Base-by-base conservation (phyloP, 2,113 vertebrate species). In the Todiramphus saurophagus region DNA sequence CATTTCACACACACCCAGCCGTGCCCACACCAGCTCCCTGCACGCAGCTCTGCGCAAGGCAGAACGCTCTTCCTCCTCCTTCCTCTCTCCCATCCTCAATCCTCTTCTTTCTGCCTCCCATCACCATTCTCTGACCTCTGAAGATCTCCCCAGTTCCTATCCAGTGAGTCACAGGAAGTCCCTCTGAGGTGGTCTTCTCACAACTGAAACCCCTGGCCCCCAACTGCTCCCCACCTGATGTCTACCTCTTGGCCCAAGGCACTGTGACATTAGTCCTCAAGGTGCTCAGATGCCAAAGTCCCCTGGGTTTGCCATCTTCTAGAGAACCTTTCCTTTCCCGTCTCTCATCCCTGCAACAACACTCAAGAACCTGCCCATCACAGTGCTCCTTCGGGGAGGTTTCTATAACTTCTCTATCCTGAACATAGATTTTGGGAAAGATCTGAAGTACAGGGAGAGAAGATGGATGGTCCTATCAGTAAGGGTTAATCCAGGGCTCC, bases 401-500 rank as follows among this genome's bases (percentile, higher is more conserved):
- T 91, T 93, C 74, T 82, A 3, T 16, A 78, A 72, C 16, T 62
- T 30, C 77, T 30, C 50, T 63, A 15, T 19, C n/a, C 39, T 51
- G 51, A 77, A 41, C 14, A 1, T 0, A 6, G 31, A 88, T 94
- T 93, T 94, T 0, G 0, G 46, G 51, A 64, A 81, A 75, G 72
- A 88, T 59, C 19, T 69, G 17, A 86, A 90, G 51, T 6, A 62
- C 21, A 30, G 7, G 15, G 35, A 82, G 58, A 73, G 27, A 78
- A 89, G 89, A 96, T 10, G 70, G 77, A 94, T 87, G 44, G 70
- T 79, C 25, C 73, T 33, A 35, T 17, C 0, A 0, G 50, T 13
- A 79, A 41, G 46, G 84, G 89, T 94, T 94, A 92, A 94, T 78
- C 89, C 89, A 64, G 73, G 62, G 76, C 86, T 78, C 73, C 0